Evolutionary conservation across 2,888 invertebrate species (phyloP), one percentile per base, ranked within the genome.

Genomic region (Lasioglossum vierecki): DNA sequence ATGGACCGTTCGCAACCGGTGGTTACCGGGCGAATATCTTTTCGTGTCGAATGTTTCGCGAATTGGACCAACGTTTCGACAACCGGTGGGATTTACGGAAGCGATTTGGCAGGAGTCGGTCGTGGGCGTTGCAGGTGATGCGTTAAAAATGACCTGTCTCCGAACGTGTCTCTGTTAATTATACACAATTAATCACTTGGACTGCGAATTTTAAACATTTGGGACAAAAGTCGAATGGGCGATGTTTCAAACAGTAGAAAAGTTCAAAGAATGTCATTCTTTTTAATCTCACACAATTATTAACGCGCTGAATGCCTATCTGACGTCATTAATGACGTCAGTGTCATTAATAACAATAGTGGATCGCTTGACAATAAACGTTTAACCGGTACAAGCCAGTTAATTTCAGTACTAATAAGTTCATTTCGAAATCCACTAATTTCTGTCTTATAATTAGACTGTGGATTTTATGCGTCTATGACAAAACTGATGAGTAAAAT

Each of bases 1-100:
- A n/a, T 22, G 41, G 41, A 68, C 41, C 39, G 68, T 68, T n/a
- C 68, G 68, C 68, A 49, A 35, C 46, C 30, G 72, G 72, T 30
- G 72, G 41, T 71, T 53, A 53, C 53, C 63, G 63, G 63, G 13
- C 15, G 6, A 15, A 63, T 15, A n/a, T 30, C 63, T 30, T 60
- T 26, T 26, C 60, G 60, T 13, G 60, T 18, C 26, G 26, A 60
- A 60, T 13, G 26, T 26, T 13, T 60, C 26, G 60, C 26, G 60
- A 26, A 26, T 26, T 26, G 13, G 13, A 26, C 26, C 60, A 13
- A 13, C 5, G 26, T 60, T 60, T 60, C 60, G 60, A 26, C 60
- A 26, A 26, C 26, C 4, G 60, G 0, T 13, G 13, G 26, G 13
- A 26, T 60, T 26, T 26, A 26, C 26, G 60, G 60, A 60, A 60